A percentile compares a stretch with the other conserved stretches of the same genome.
Conservation (phyloP, 2,797 vertebrate genomes). For the Leptodactylus fallax region DNA sequence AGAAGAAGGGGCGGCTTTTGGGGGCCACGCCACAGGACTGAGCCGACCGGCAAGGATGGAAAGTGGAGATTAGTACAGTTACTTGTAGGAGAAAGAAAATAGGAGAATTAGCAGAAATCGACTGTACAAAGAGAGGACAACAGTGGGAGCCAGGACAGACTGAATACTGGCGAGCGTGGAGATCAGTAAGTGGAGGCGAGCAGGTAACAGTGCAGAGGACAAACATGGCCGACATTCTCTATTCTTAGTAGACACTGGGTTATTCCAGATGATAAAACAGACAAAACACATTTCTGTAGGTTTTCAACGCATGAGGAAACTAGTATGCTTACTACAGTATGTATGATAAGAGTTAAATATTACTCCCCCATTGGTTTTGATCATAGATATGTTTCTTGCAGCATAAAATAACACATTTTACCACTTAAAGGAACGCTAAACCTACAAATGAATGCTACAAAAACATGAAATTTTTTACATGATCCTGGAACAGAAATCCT, state of each 20-base stretch:
- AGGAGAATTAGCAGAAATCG: slow-evolving; percentile 72
- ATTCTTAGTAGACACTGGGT: slow-evolving; percentile 8
- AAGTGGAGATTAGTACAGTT: slow-evolving; percentile 80
- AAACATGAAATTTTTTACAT: too few species aligned
- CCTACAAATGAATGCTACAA: too few species aligned
- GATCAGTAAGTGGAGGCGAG: slow-evolving; percentile 62
- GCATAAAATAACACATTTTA: too few species aligned
- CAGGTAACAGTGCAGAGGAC: slow-evolving; percentile 41
- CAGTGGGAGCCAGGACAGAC: neutral
- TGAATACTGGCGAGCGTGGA: slow-evolving; percentile 65
- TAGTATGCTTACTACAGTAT: neutral
- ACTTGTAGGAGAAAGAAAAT: slow-evolving; percentile 76
- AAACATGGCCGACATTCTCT: neutral
- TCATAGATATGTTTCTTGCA: neutral
- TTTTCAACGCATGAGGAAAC: neutral
- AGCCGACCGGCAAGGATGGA: slow-evolving; percentile 74
- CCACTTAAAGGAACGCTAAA: too few species aligned
- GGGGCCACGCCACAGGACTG: slow-evolving; percentile 41
- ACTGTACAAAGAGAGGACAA: slow-evolving; percentile 24
- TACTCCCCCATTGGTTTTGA: too few species aligned
- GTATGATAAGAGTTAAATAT: neutral
- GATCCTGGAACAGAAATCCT: too few species aligned
- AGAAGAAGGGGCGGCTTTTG: slow-evolving; percentile 74
- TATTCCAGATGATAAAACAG: neutral
- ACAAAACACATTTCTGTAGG: neutral